phyloP scores from a whole-genome alignment of 2,888 invertebrate genomes.

The Scaptomyza cyrtandrae region DNA sequence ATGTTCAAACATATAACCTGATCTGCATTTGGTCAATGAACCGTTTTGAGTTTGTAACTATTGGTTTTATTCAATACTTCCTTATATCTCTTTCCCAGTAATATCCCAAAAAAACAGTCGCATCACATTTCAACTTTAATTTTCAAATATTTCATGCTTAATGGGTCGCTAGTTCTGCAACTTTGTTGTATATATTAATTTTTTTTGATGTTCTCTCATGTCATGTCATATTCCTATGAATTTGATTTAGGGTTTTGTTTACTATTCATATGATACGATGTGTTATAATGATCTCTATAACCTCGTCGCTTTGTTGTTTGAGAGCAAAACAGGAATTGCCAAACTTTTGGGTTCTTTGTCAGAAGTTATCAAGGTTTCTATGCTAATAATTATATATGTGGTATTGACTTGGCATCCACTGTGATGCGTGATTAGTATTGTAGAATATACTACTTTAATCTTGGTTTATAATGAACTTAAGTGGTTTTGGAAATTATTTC shows the following conservation, averaged over 20 bases:
- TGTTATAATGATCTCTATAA: conserved; percentile 40
- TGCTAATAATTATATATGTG: conserved; percentile 39
- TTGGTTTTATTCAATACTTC: conserved; percentile 40
- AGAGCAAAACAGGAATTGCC: conserved; percentile 50
- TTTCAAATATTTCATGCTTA: conserved; percentile 32
- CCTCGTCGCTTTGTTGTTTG: conserved; percentile 36
- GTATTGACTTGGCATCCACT: conserved; percentile 10
- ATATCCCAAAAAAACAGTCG: conserved; percentile 2
- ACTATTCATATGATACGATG: conserved; percentile 30
- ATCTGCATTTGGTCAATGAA: neutral
- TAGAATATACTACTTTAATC: conserved; percentile 15
- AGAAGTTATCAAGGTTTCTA: conserved; percentile 37
- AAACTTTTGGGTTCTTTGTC: conserved; percentile 26
- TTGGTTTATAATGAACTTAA: conserved; percentile 10
- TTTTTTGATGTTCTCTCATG: conserved; percentile 18
- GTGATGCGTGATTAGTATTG: conserved; percentile 26
- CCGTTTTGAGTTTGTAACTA: conserved; percentile 38
- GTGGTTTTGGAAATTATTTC: conserved; percentile 13
- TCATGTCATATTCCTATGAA: conserved; percentile 58
- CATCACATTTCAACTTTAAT: conserved; percentile 31
- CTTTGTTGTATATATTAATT: conserved; percentile 1
- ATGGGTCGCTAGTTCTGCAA: conserved; percentile 57
- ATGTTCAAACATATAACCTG: conserved; percentile 3
- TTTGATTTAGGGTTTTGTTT: conserved; percentile 38
- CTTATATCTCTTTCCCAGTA: conserved; percentile 13